These are phyloP conservation scores for Steinernema hermaphroditum DNA, from an alignment of 2,888 invertebrate genomes.

Conservation along the genomic window DNA sequence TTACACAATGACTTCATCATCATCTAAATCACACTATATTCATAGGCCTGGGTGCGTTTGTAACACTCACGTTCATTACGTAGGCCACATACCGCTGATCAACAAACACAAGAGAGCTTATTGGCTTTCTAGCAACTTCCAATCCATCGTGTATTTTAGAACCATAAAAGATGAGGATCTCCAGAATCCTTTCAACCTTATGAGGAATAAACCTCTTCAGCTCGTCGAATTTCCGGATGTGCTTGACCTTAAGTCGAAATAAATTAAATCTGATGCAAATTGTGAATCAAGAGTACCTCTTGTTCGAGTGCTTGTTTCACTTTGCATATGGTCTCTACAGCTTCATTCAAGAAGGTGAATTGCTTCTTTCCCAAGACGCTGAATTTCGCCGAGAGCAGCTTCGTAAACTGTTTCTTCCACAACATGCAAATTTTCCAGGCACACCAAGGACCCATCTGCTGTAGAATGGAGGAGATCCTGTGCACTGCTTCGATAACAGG, in stretches of 20 bases:
- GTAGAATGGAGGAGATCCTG: conserved; percentile 57
- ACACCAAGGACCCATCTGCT: conserved; percentile 80
- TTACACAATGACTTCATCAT: conserved; percentile 49
- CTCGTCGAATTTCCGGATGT: conserved; percentile 37
- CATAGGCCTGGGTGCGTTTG: too few relatives aligned
- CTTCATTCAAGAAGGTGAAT: conserved; percentile 66
- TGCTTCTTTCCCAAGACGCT: conserved; percentile 52
- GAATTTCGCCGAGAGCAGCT: conserved; percentile 35
- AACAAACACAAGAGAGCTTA: conserved; percentile 89
- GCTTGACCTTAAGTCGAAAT: conserved; percentile 40
- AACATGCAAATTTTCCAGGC: conserved; percentile 69
- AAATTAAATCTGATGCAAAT: not conserved
- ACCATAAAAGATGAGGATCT: conserved; percentile 44
- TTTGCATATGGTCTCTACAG: conserved; percentile 66
- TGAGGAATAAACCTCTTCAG: conserved; percentile 45
- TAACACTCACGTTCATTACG: conserved; percentile 77
- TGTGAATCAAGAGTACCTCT: conserved; percentile 41
- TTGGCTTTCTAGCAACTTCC: conserved; percentile 48
- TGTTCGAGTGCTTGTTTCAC: conserved; percentile 47
- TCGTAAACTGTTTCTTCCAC: conserved; percentile 53
- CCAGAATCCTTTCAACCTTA: conserved; percentile 70
- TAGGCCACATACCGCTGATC: conserved; percentile 84
- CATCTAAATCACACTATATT: too few relatives aligned
- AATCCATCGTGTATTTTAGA: conserved; percentile 40
- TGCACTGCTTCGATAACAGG: conserved; percentile 50